Percentiles rank a stretch among this genome's conserved stretches.
phyloP scores from a whole-genome alignment of 2,797 vertebrate genomes.

The Sebastes hopkinsi region DNA sequence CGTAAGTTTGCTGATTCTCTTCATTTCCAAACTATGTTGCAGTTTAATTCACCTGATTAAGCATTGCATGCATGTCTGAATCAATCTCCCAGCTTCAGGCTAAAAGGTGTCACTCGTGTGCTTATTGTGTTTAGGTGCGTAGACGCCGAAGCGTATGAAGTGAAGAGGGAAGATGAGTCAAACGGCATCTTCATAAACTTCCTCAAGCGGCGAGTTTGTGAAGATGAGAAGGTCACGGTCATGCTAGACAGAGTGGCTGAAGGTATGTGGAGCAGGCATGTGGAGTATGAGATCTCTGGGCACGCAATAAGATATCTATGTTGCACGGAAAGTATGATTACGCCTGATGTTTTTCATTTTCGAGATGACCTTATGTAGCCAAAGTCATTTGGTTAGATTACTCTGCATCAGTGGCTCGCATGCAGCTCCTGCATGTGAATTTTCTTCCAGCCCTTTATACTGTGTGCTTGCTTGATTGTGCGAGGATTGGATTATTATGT shows the following conservation, averaged over 20 bases:
- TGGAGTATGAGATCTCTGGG: background rate
- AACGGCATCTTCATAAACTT: constrained; percentile 89
- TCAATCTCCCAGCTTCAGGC: background rate
- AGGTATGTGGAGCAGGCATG: constrained; percentile 74
- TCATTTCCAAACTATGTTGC: background rate
- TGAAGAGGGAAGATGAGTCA: constrained; percentile 83
- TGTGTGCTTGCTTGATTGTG: background rate
- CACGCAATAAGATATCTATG: background rate
- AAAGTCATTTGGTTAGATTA: background rate
- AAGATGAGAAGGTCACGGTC: constrained; percentile 89
- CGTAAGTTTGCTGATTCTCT: constrained; percentile 76
- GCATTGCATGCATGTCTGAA: background rate
- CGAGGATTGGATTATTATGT: background rate
- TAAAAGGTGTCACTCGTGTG: background rate
- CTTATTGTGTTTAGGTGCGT: constrained; percentile 78
- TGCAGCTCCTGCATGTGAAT: background rate
- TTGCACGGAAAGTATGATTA: background rate
- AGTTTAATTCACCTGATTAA: background rate
- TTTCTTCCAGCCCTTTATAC: background rate
- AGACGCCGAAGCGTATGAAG: constrained; percentile 89
- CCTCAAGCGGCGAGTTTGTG: constrained; percentile 85
- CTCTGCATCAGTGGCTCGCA: background rate
- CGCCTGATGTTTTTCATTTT: background rate
- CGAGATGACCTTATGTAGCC: background rate
- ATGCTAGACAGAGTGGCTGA: constrained; percentile 90